Base-by-base conservation (phyloP, 2,888 invertebrate genomes). In the Erebia ligea region DNA sequence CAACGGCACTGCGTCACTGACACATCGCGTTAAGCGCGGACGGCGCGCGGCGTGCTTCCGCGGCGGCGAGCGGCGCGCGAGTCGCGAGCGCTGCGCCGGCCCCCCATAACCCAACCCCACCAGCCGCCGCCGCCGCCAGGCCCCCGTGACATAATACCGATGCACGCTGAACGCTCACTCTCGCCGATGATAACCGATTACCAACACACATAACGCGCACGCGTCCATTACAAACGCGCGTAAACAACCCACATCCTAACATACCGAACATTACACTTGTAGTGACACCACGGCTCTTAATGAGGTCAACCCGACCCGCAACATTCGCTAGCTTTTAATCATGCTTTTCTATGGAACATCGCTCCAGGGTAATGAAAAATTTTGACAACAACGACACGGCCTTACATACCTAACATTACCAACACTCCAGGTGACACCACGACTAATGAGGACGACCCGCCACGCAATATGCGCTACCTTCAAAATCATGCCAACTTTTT, bases 11-110 rank as follows among this genome's bases (percentile, higher is more conserved):
- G 66, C 67, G 61, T 76, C 73, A 76, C 83, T 85, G 86, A 79
- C 89, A 85, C 91, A 90, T 91, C 89, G 90, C 90, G 90, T 83
- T 83, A 83, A 82, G 78, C 82, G 80, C 79, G 74, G 75, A 81
- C 83, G 80, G 77, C 84, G 82, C 85, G 82, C 84, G 80, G 80
- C 84, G 80, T 86, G 84, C 84, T 84, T 78, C 78, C 82, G 76
- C 79, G 76, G 79, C 81, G 83, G 82, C 86, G 84, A 79, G 81
- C 84, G 75, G 78, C 78, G 84, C 78, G 79, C 80, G 79, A 81
- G 78, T 80, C 73, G 58, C 74, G 74, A 69, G 76, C 65, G 76
- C 74, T 67, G 71, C 68, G 68, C 69, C 71, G 67, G 71, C 70
- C 71, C 21, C 54, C 19, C 54, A 19, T 10, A 17, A 1, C 25